Base-by-base conservation (phyloP, 92 coral and sea anemone genomes). In the Umimayanthus chanpuru region DNA sequence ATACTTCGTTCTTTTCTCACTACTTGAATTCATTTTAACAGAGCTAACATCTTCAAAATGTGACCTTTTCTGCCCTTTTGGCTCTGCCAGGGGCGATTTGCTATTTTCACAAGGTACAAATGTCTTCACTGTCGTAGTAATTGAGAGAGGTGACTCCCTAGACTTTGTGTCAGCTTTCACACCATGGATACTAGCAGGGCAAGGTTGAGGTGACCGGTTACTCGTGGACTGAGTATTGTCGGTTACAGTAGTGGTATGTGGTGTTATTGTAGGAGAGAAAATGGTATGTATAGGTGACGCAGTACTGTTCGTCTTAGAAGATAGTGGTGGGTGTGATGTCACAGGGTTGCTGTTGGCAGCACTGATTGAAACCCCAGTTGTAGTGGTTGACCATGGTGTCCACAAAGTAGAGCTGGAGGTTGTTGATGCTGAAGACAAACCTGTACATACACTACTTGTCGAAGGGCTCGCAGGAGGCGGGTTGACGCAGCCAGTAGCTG, bases 1-100 rank as follows among this genome's bases (percentile, higher is more conserved):
- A 73, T 79, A 92, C 44, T 94, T 94, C 40, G 92, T 71, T 77
- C 89, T 87, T 77, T 94, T 94, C 26, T 85, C 86, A 76, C 55
- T 64, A 23, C 81, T 90, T 44, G 80, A 23, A 6, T 85, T 88
- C 26, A 82, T 81, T 43, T 82, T 74, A 49, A 81, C 88, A 28
- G 85, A 30, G 23, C 56, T 47, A 73, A 21, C 70, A 32, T 92
- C 90, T 50, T 36, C 84, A 83, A 83, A 68, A 70, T 83, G 25
- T 61, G 89, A 67, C 73, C 92, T 85, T 32, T 78, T 85, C 28
- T 66, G 70, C 50, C 82, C 84, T 41, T 83, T 84, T 39, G 89
- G 68, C 18, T 77, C 88, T 71, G 82, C 64, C 28, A 68, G 14
- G 3, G 86, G 58, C 4, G 89, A 78, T 41, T 70, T 70, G 44